Percentiles rank a stretch among this genome's conserved stretches.
Evolutionary conservation across 2,888 invertebrate genomes (phyloP).

Genomic region (Aleiodes testaceus): DNA sequence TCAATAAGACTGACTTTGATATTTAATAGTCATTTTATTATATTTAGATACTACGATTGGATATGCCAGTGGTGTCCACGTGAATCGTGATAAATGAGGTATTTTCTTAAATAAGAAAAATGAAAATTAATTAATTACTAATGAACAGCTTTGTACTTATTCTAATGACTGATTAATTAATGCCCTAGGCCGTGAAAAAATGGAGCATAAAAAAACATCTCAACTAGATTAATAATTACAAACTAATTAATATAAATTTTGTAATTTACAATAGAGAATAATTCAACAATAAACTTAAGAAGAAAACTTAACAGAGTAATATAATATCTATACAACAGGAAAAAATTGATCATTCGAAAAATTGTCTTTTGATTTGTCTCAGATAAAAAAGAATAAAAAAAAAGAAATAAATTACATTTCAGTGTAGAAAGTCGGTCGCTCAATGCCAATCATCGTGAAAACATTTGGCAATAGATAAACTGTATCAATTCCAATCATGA

Average conservation of each 20-base stretch:
- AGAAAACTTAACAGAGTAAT: constrained; percentile 11
- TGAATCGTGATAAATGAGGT: constrained; percentile 37
- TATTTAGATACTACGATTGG: constrained; percentile 63
- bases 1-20: neutral
- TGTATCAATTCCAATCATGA: constrained; percentile 85
- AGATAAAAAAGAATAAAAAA: neutral
- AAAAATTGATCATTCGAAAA: neutral
- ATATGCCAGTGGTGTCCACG: constrained; percentile 56
- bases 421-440: constrained; percentile 88
- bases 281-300: constrained; percentile 10
- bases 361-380: neutral
- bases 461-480: constrained; percentile 85
- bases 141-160: neutral
- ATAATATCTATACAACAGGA: constrained; percentile 8
- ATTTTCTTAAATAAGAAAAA: constrained; percentile 37
- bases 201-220: neutral
- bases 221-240: neutral
- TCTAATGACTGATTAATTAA: constrained; percentile 38
- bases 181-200: constrained; percentile 19
- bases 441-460: constrained; percentile 84
- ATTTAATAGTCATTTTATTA: constrained; percentile 19
- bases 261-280: neutral
- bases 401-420: constrained; percentile 78
- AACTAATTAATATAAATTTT: neutral
- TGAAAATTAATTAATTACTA: constrained; percentile 39